A percentile compares a stretch with the other conserved stretches of the same genome.
Evolutionary conservation across 2,113 vertebrate genomes (phyloP).

Genomic region (Oryzias curvinotus): DNA sequence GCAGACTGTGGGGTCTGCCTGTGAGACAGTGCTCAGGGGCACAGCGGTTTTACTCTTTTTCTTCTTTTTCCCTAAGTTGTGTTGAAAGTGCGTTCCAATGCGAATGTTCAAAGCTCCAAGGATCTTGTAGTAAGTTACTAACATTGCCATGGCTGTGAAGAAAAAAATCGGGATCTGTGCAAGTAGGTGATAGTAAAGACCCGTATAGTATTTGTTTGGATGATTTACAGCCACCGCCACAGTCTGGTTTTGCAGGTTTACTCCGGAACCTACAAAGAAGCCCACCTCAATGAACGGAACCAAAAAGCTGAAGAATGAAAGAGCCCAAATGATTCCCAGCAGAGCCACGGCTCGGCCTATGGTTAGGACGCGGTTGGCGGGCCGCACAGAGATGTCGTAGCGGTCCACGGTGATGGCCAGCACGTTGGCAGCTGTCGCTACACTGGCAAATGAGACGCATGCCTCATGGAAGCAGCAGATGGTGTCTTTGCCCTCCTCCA

Average conservation of each 20-base stretch:
- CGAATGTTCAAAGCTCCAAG: slow-evolving; percentile 95
- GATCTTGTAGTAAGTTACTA: slow-evolving; percentile 96
- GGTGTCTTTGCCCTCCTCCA: slow-evolving; percentile 86
- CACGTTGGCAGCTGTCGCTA: slow-evolving; percentile 92
- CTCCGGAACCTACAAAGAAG: slow-evolving; percentile 82
- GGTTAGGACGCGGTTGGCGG: slow-evolving; percentile 91
- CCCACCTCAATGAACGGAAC: slow-evolving; percentile 95
- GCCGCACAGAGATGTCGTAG: slow-evolving; percentile 95
- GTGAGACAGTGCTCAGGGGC: slow-evolving; percentile 81
- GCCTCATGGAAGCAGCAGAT: slow-evolving; percentile 96
- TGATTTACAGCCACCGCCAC: slow-evolving; percentile 79
- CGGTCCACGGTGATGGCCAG: slow-evolving; percentile 94
- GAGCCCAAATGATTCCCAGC: slow-evolving; percentile 90
- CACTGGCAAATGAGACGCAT: slow-evolving; percentile 91
- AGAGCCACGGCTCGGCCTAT: slow-evolving; percentile 88
- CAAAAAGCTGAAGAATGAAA: slow-evolving; percentile 92
- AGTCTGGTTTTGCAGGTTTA: slow-evolving; percentile 84
- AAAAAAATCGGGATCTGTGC: slow-evolving; percentile 96
- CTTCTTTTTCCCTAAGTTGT: slow-evolving; percentile 87
- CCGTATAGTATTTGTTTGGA: slow-evolving; percentile 85
- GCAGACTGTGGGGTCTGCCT: slow-evolving; percentile 85
- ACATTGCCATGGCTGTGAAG: slow-evolving; percentile 92
- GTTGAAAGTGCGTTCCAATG: slow-evolving; percentile 89
- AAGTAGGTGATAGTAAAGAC: slow-evolving; percentile 93
- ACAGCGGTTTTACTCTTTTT: slow-evolving; percentile 84